Base-by-base conservation (phyloP, 2,888 invertebrate species). In the Cremastinae sp. region DNA sequence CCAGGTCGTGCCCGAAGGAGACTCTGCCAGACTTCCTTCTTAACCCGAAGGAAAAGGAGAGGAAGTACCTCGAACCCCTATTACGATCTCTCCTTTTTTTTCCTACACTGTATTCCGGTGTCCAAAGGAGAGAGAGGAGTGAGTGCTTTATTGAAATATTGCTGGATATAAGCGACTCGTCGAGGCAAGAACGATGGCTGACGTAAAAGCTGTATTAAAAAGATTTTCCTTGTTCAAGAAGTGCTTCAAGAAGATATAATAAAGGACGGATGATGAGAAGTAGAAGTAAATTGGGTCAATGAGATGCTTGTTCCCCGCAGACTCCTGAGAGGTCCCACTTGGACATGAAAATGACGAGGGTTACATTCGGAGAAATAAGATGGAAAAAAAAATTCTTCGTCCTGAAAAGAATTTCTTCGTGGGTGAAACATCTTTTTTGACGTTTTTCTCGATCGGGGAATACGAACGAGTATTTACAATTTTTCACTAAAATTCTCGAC, bases 271-370 rank as follows among this genome's bases (percentile, higher is more conserved):
- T 45, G 43, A 51, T 65, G 58, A 69, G 14, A 16, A 70, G 66
- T 58, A 70, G 62, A 74, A 76, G 74, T 56, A 78, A 85, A 84
- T 83, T 81, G 75, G 83, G 81, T 77, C 82, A 83, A 84, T 81
- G 78, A 80, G 75, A 81, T 82, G 77, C 76, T 41, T 66, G 56
- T 59, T 39, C 12, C 55, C 59, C 53, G 49, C 20, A 28, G 28
- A 28, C 28, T 28, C 28, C 28, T 35, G 18, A 65, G 47, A 51
- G 51, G 49, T 69, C 45, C 47, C 35, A 56, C 68, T 47, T 47
- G 14, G 45, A 68, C 20, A 20, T 12, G 20, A 37, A 47, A 12
- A 4, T 16, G 28, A 20, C 16, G 47, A 37, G 14, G 14, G 39
- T 47, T 49, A 14, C 10, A 47, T 47, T 43, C 43, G 28, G 14